phyloP scores from a whole-genome alignment of 2,888 invertebrate genomes.

The Agrotis clavis region DNA sequence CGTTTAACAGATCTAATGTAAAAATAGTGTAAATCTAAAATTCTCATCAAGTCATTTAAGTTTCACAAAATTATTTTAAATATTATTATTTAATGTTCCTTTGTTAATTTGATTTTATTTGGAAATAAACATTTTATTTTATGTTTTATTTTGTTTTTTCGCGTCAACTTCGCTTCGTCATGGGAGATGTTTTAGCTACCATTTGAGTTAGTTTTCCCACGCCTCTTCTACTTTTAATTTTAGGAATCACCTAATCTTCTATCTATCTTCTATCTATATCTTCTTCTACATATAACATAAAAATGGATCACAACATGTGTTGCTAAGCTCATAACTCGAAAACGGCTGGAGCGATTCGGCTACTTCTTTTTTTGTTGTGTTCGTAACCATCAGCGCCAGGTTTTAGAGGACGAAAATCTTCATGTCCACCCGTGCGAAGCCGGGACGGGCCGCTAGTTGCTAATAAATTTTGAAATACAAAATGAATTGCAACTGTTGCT shows the following conservation, averaged over 20 bases:
- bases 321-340: no score
- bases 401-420: no score
- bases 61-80: conserved; percentile 52
- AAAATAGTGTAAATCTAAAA: conserved; percentile 33
- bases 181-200: not conserved
- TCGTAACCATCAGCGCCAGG: no score
- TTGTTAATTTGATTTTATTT: conserved; percentile 70
- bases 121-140: conserved; percentile 66
- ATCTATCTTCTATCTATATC: no score
- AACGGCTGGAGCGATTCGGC: no score
- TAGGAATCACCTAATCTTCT: not conserved
- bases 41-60: conserved; percentile 53
- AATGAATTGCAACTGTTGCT: not conserved
- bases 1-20: conserved; percentile 35
- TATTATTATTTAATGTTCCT: conserved; percentile 56
- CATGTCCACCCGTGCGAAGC: no score
- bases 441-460: no score
- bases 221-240: not conserved
- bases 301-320: no score
- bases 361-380: no score
- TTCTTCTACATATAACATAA: no score
- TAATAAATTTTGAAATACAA: not conserved
- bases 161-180: no score
- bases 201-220: not conserved
- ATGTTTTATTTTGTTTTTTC: conserved; percentile 30